These are phyloP conservation scores for Melitaea athalia DNA, from an alignment of 2,888 invertebrate genomes.

Conservation along the genomic window DNA sequence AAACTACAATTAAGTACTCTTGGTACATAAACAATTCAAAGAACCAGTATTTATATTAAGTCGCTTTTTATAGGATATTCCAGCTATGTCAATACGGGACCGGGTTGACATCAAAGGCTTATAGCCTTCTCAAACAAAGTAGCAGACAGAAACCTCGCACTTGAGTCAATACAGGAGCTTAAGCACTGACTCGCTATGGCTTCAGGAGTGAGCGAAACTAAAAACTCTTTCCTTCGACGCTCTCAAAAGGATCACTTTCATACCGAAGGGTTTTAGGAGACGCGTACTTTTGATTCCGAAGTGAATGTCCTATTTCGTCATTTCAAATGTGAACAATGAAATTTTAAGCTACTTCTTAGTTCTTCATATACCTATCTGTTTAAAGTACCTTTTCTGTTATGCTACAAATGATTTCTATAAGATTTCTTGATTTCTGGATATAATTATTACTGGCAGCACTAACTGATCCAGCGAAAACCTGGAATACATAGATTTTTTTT, in stretches of 20 bases:
- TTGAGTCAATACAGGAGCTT: constrained; percentile 70
- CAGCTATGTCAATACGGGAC: constrained; percentile 40
- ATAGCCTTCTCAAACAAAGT: constrained; percentile 30
- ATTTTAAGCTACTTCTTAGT: neutral
- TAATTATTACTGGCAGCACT: too few relatives aligned
- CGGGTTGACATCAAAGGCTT: constrained; percentile 47
- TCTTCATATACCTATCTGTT: too few relatives aligned
- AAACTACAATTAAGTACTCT: neutral
- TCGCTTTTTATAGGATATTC: constrained; percentile 21
- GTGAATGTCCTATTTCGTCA: neutral
- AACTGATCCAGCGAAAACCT: too few relatives aligned
- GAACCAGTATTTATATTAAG: constrained; percentile 1
- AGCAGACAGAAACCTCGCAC: constrained; percentile 61
- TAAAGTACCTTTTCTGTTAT: too few relatives aligned
- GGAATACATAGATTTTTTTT: too few relatives aligned
- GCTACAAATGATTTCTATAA: too few relatives aligned
- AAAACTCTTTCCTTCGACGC: constrained; percentile 29
- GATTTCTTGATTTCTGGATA: too few relatives aligned
- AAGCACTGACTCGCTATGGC: constrained; percentile 56
- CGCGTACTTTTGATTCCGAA: neutral
- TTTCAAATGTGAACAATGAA: neutral
- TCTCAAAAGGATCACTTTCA: constrained; percentile 26
- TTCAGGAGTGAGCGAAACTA: constrained; percentile 49
- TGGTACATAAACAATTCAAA: neutral
- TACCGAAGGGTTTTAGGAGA: neutral